Evolutionary conservation across 2,888 invertebrate species (phyloP), one percentile per base, ranked within the genome.

Genomic region (Lasioglossum morio): DNA sequence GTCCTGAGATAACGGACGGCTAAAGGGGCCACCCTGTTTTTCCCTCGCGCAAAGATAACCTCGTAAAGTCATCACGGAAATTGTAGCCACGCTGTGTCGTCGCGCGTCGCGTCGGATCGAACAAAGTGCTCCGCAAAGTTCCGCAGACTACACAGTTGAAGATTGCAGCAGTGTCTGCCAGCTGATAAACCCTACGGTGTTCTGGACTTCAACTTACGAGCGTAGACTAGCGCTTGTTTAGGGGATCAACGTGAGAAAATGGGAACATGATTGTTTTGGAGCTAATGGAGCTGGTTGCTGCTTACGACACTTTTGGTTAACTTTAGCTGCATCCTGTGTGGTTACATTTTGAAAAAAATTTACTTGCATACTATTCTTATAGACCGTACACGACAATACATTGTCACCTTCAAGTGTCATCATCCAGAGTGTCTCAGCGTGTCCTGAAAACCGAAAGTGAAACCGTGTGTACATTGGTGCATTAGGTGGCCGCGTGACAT

Each of bases 1-100:
- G 16, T 53, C 37, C 23, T 30, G n/a, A 53, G 53, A 57, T 74
- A n/a, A 53, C 14, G 34, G 23, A 53, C 19, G 14, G 23, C 19
- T 53, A 69, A 37, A 37, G 69, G 69, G 69, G 12, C 69, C 23
- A n/a, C 69, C 69, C 37, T 69, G 69, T 69, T 69, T 69, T 69
- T 69, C 69, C 10, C 37, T n/a, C 69, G 37, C 4, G 12, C 37
- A 8, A 40, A 40, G 69, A 69, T 69, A 69, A 69, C 69, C 69
- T 69, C 37, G 37, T 69, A 37, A 37, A 69, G 34, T 69, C 69
- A n/a, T 37, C 69, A 23, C 23, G 34, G 69, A 40, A 69, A 69
- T 40, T 69, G 69, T 69, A 40, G 37, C 37, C 23, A 40, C 69
- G 34, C 37, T 34, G 34, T 23, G 37, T 69, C 4, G 34, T 7